These are phyloP conservation scores for Lithobius niger DNA, from an alignment of 1,140 invertebrate genomes.

Conservation along the genomic window DNA sequence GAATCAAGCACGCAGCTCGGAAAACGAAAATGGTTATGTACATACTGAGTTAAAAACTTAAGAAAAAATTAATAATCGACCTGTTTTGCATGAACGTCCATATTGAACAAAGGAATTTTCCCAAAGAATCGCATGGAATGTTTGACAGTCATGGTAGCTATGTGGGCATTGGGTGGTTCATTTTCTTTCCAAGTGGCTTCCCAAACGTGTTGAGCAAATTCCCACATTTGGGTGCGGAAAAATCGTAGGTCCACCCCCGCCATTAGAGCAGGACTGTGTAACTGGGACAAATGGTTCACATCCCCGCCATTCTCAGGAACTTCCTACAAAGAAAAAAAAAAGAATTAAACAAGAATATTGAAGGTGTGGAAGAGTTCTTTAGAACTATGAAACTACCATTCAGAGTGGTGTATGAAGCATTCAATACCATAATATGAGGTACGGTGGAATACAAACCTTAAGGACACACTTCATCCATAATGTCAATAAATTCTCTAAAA, in stretches of 20 bases:
- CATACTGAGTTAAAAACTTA: background rate
- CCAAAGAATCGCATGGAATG: constrained; percentile 43
- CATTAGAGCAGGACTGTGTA: constrained; percentile 51
- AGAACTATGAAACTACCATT: too few species aligned
- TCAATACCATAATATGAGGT: too few species aligned
- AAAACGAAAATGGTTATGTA: too few species aligned
- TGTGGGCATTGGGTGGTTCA: constrained; percentile 37
- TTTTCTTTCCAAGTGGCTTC: constrained; percentile 29
- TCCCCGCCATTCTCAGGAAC: constrained; percentile 87
- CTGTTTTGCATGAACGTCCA: constrained; percentile 43
- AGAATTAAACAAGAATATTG: too few species aligned
- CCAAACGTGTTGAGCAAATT: constrained; percentile 33
- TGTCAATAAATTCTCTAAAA: too few species aligned
- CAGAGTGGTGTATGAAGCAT: too few species aligned
- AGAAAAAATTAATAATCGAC: constrained; percentile 26
- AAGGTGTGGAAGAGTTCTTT: too few species aligned
- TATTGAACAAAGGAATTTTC: constrained; percentile 35
- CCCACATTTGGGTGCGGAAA: constrained; percentile 21
- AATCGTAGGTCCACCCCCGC: constrained; percentile 36
- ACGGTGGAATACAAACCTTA: too few species aligned
- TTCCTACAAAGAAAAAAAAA: constrained; percentile 43
- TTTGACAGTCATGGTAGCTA: constrained; percentile 41
- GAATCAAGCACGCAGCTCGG: too few species aligned
- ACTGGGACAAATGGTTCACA: constrained; percentile 55
- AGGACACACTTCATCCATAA: too few species aligned